These are phyloP conservation scores for Aix galericulata DNA, from an alignment of 2,113 vertebrate species.

Conservation along the genomic window DNA sequence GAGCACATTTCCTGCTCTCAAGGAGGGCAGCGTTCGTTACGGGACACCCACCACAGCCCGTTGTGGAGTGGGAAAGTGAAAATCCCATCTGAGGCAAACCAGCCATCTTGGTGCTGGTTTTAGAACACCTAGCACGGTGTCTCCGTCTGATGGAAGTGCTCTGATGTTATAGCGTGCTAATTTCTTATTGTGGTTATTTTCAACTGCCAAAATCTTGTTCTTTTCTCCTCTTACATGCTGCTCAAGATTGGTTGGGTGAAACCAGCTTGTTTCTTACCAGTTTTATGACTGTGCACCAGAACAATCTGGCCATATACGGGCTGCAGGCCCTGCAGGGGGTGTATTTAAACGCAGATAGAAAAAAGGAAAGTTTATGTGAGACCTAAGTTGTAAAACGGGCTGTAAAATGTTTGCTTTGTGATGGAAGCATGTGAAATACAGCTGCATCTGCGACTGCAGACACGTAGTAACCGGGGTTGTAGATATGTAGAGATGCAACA, in stretches of 20 bases:
- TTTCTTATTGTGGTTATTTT: accelerated
- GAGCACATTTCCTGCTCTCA: background rate
- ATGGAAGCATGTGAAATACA: background rate
- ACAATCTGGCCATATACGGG: background rate
- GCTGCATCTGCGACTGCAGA: background rate
- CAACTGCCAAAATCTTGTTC: background rate
- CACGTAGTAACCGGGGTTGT: background rate
- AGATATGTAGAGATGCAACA: accelerated
- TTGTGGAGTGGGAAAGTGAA: background rate
- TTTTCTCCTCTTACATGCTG: background rate
- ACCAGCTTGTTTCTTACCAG: background rate
- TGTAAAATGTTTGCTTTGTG: background rate
- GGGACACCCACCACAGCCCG: background rate
- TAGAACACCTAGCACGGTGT: background rate
- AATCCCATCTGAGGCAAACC: background rate
- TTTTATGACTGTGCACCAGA: no score
- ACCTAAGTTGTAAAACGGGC: background rate
- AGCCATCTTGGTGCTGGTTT: background rate
- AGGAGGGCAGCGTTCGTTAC: no score
- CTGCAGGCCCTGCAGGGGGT: background rate
- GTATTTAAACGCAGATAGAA: background rate
- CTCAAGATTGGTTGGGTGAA: background rate
- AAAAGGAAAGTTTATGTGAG: background rate
- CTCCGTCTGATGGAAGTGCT: background rate
- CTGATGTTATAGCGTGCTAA: accelerated